Percentiles rank a stretch among this genome's conserved stretches.
Evolutionary conservation across 2,888 invertebrate genomes (phyloP).

Genomic region (Neoscelio sp.): DNA sequence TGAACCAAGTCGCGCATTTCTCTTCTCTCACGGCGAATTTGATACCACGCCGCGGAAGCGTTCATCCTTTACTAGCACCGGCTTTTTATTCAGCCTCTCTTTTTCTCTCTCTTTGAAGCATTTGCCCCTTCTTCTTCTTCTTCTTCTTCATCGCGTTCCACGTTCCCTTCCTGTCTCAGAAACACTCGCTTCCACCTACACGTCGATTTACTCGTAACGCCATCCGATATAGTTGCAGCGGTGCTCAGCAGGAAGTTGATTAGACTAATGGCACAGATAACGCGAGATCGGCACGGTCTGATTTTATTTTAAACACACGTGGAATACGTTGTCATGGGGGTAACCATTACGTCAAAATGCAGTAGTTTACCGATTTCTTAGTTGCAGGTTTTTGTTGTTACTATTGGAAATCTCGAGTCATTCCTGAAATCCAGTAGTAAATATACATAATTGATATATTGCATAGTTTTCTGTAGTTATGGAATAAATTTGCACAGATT

Average conservation of each 20-base stretch:
- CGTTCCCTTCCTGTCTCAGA: constrained; percentile 37
- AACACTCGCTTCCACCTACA: constrained; percentile 46
- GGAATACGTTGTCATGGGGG: no score
- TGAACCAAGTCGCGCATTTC: constrained; percentile 49
- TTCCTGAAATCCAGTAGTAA: no score
- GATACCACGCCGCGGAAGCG: constrained; percentile 39
- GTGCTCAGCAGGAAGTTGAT: constrained; percentile 60
- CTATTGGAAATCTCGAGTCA: no score
- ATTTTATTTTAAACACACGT: constrained; percentile 33
- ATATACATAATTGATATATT: no score
- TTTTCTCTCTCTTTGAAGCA: constrained; percentile 42
- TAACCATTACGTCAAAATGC: no score
- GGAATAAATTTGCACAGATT: no score
- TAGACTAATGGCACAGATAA: constrained; percentile 44
- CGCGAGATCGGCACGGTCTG: constrained; percentile 35
- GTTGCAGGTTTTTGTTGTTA: no score
- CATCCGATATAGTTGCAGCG: constrained; percentile 45
- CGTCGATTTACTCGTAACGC: constrained; percentile 5
- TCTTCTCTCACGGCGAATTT: constrained; percentile 17
- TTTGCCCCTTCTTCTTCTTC: constrained; percentile 29
- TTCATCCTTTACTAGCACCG: constrained; percentile 65
- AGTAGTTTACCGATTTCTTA: no score
- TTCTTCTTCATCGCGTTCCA: constrained; percentile 16
- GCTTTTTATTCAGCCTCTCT: constrained; percentile 62
- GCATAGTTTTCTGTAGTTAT: no score